Percentiles rank a stretch among this genome's conserved stretches.
Conservation (phyloP, 2,888 invertebrate genomes). For the Tromatobia lineatoria region DNA sequence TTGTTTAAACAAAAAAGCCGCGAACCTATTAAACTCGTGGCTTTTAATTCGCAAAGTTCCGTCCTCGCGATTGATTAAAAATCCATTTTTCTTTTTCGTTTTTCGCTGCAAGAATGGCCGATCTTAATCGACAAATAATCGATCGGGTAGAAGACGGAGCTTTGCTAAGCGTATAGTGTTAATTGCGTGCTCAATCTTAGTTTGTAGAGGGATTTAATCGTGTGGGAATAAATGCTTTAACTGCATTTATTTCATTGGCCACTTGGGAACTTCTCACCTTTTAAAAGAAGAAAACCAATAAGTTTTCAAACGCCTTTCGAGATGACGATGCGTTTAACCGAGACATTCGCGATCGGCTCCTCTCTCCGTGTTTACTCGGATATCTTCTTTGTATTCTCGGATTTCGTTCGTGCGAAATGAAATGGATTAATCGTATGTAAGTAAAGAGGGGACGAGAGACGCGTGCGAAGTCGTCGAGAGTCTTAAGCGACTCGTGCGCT, state of each 20-base stretch:
- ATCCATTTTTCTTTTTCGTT: neutral
- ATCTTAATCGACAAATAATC: neutral
- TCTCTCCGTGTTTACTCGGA: constrained; percentile 63
- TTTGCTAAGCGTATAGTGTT: constrained; percentile 58
- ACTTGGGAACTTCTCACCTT: constrained; percentile 4
- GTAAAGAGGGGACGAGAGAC: neutral
- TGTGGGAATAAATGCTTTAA: constrained; percentile 52
- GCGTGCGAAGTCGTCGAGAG: constrained; percentile 19
- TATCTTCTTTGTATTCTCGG: constrained; percentile 54
- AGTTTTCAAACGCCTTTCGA: constrained; percentile 6
- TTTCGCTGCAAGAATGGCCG: neutral
- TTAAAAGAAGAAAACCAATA: neutral
- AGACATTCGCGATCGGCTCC: constrained; percentile 49
- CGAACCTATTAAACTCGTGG: constrained; percentile 23
- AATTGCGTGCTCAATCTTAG: constrained; percentile 80
- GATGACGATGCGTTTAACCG: constrained; percentile 20
- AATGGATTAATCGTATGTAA: constrained; percentile 53
- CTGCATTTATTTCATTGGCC: constrained; percentile 45
- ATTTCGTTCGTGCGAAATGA: constrained; percentile 42
- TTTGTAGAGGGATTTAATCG: constrained; percentile 72
- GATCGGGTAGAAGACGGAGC: neutral
- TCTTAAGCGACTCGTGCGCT: constrained; percentile 21
- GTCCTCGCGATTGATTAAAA: constrained; percentile 4
- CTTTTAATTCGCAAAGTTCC: constrained; percentile 28
- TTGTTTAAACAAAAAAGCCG: constrained; percentile 3